These are phyloP conservation scores for Echinops telfairi DNA, from an alignment of 2,113 vertebrate species.

Conservation along the genomic window DNA sequence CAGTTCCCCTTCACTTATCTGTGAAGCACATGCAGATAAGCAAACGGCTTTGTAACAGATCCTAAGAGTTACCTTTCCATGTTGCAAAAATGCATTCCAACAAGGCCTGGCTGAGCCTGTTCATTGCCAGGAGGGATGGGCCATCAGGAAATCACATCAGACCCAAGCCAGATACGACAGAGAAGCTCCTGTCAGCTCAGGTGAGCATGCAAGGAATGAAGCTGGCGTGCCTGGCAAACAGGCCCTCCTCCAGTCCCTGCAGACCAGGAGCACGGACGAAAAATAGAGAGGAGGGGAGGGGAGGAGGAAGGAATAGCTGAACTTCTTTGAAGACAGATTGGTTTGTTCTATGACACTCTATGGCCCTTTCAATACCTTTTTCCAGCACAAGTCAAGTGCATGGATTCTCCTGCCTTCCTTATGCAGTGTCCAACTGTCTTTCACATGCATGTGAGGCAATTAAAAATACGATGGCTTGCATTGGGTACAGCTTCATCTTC, in stretches of 20 bases:
- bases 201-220: background rate
- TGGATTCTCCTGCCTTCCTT: background rate
- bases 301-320: background rate
- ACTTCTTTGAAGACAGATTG: background rate
- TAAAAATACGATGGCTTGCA: background rate
- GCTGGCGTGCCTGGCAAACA: too few relatives aligned
- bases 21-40: background rate
- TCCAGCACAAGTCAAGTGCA: background rate
- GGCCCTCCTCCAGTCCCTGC: background rate
- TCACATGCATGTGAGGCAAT: background rate
- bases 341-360: too few relatives aligned
- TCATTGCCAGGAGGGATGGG: background rate
- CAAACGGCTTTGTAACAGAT: background rate
- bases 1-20: background rate
- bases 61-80: background rate
- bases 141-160: background rate
- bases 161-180: background rate
- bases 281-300: background rate
- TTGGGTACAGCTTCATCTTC: background rate
- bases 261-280: background rate
- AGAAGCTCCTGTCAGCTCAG: background rate
- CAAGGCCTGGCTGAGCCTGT: background rate
- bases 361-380: background rate
- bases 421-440: too few relatives aligned
- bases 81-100: background rate